These are phyloP conservation scores for Neofelis nebulosa DNA, from an alignment of 2,113 vertebrate species.

Conservation along the genomic window DNA sequence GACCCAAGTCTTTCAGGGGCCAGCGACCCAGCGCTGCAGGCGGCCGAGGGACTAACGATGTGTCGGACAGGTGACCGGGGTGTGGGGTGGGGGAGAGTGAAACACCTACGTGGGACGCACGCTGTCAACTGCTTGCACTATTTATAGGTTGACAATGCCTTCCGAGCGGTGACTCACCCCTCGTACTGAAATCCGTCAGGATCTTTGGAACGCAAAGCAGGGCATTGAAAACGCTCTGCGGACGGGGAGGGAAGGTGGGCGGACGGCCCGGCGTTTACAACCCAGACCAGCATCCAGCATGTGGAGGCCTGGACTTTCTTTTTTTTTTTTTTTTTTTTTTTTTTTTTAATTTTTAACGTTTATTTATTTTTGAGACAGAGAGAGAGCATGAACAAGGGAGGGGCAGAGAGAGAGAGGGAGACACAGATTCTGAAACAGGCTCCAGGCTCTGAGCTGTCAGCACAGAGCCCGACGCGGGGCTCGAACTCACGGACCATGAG, in stretches of 20 bases:
- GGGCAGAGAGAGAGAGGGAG: no score
- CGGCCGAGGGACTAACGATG: rapidly evolving
- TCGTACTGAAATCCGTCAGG: not conserved
- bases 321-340: no score
- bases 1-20: not conserved
- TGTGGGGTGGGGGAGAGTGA: no score
- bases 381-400: no score
- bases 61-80: not conserved
- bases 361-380: no score
- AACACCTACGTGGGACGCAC: rapidly evolving
- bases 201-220: not conserved
- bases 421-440: no score
- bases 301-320: no score
- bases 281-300: not conserved
- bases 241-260: not conserved
- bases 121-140: not conserved
- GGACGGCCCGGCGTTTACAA: not conserved
- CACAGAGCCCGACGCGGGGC: no score
- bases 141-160: not conserved
- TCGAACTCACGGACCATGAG: no score
- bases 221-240: not conserved
- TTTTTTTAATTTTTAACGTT: no score
- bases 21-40: not conserved
- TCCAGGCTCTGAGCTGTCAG: no score
- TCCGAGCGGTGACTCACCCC: not conserved